Conservation (phyloP, 2,797 vertebrate genomes). For the Podarcis siculus region DNA sequence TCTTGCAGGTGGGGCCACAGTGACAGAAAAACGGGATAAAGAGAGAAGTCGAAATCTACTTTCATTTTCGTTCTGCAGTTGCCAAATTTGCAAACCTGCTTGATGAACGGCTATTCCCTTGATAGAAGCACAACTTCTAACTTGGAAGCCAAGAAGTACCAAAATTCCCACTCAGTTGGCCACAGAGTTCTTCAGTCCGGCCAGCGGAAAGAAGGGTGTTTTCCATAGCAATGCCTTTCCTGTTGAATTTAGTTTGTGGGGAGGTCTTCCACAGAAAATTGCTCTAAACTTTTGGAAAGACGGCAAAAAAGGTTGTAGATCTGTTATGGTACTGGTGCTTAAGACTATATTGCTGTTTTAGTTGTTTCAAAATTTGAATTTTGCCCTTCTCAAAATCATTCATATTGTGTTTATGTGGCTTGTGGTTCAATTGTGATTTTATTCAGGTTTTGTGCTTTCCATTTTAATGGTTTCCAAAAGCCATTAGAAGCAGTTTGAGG, state of each 20-base stretch:
- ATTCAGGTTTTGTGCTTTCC: background rate
- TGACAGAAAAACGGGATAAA: background rate
- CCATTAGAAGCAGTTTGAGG: conserved; percentile 14
- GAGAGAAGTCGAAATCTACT: background rate
- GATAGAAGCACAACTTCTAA: background rate
- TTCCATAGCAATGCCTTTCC: background rate
- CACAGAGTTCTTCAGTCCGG: background rate
- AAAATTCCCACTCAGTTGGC: background rate
- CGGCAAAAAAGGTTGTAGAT: background rate
- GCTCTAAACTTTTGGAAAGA: background rate
- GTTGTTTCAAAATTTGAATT: background rate
- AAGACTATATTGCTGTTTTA: background rate
- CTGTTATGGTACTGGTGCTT: background rate
- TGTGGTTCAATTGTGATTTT: background rate
- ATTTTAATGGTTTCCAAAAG: conserved; percentile 3
- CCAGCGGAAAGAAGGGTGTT: background rate
- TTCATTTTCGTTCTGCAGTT: background rate
- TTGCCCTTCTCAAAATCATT: background rate
- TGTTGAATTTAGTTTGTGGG: background rate
- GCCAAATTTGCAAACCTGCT: background rate
- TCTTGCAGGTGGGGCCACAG: no score
- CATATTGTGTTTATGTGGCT: background rate
- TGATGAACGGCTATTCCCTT: background rate
- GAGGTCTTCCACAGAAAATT: background rate
- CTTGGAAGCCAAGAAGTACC: background rate